These are phyloP conservation scores for Nasonia oneida DNA, from an alignment of 2,888 invertebrate species.

Conservation along the genomic window DNA sequence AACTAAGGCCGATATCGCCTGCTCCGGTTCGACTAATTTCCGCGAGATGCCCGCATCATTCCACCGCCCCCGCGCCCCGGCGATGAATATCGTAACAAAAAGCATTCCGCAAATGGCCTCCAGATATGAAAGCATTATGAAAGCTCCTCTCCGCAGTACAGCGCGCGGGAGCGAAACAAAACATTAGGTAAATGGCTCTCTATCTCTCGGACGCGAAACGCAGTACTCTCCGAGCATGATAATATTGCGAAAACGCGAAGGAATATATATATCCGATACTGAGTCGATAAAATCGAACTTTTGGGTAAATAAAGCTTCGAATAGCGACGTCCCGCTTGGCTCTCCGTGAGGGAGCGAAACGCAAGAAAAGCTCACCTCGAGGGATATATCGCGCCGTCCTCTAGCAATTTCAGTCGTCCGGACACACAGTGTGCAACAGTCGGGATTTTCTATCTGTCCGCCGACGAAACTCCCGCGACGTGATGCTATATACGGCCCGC, in stretches of 20 bases:
- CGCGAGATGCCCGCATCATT: background rate
- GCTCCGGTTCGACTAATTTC: too few species aligned
- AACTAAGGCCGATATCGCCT: background rate
- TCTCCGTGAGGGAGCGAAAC: background rate
- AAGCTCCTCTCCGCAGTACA: background rate
- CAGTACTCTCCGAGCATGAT: too few species aligned
- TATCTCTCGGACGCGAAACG: background rate
- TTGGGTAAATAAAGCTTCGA: background rate
- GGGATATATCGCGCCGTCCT: background rate
- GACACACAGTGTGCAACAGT: background rate
- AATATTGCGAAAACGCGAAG: too few species aligned
- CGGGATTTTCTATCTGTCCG: constrained; percentile 35
- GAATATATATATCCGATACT: background rate
- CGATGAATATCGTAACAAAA: background rate
- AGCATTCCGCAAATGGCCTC: background rate
- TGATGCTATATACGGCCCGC: background rate
- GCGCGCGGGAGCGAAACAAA: background rate
- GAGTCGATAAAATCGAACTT: background rate
- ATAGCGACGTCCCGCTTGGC: background rate
- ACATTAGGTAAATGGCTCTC: background rate
- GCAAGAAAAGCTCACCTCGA: constrained; percentile 10
- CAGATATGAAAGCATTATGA: background rate
- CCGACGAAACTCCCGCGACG: background rate
- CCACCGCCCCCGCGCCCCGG: background rate
- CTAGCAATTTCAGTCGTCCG: background rate